Evolutionary conservation across 1,140 invertebrate species (phyloP).

Genomic region (Pollicipes pollicipes): DNA sequence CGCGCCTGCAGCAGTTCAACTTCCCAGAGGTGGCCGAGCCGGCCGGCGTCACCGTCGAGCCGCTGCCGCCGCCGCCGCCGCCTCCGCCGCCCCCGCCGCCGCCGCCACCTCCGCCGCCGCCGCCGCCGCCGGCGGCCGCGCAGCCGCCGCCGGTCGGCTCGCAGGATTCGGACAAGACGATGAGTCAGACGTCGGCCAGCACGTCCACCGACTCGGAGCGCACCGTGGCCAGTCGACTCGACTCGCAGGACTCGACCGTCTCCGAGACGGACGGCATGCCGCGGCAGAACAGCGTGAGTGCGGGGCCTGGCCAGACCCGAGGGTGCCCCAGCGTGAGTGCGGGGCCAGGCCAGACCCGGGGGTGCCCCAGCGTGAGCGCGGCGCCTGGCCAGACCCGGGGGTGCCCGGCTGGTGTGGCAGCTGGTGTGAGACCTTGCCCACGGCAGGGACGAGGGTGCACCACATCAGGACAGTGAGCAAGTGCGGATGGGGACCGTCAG

Average conservation of each 20-base stretch:
- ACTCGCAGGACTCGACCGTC: constrained; percentile 71
- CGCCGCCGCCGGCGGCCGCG: constrained; percentile 10
- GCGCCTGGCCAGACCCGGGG: no score
- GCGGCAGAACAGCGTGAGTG: constrained; percentile 68
- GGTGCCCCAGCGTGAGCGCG: constrained; percentile 53
- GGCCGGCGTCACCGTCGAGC: constrained; percentile 11
- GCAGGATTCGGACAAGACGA: constrained; percentile 12
- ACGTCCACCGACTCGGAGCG: constrained; percentile 68
- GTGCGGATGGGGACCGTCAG: no score
- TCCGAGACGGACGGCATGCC: constrained; percentile 44
- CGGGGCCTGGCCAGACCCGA: neutral
- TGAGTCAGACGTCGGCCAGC: constrained; percentile 40
- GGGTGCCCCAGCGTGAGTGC: no score
- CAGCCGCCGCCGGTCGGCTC: constrained; percentile 15
- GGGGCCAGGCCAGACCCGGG: no score
- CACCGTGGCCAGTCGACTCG: constrained; percentile 44
- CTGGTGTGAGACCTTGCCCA: no score
- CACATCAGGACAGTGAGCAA: no score
- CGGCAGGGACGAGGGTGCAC: no score
- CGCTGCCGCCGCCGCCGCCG: no score
- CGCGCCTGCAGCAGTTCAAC: constrained; percentile 46
- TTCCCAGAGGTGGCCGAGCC: constrained; percentile 30
- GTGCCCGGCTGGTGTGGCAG: no score
- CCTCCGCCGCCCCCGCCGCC: no score
- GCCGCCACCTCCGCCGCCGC: constrained; percentile 5